phyloP scores from a whole-genome alignment of 2,888 invertebrate genomes.

The Tinea pellionella region DNA sequence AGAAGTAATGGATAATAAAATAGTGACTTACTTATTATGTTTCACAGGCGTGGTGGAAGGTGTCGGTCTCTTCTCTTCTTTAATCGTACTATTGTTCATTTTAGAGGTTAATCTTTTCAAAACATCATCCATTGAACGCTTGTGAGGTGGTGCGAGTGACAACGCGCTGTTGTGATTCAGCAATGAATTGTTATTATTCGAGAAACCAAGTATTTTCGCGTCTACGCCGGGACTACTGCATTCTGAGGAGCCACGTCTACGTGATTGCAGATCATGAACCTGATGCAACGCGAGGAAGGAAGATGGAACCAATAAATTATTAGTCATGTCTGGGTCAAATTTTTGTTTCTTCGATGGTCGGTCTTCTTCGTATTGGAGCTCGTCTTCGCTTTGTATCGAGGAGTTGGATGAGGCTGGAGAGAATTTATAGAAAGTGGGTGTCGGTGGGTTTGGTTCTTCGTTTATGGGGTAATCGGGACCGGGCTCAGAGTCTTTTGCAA shows the following conservation, averaged over 20 bases:
- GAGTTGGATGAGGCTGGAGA: slow-evolving; percentile 59
- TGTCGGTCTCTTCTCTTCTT: slow-evolving; percentile 78
- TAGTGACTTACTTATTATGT: slow-evolving; percentile 58
- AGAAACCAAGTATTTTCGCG: slow-evolving; percentile 73
- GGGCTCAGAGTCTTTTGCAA: slow-evolving; percentile 52
- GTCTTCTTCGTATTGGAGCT: slow-evolving; percentile 70
- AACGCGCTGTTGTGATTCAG: slow-evolving; percentile 71
- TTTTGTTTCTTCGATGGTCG: slow-evolving; percentile 71
- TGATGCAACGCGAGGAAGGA: slow-evolving; percentile 67
- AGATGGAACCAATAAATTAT: slow-evolving; percentile 65
- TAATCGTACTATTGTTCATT: slow-evolving; percentile 81
- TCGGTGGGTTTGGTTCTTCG: slow-evolving; percentile 32
- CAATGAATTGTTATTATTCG: slow-evolving; percentile 74
- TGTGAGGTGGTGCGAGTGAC: slow-evolving; percentile 66
- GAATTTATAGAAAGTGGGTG: slow-evolving; percentile 55
- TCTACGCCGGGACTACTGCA: slow-evolving; percentile 79
- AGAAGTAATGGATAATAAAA: too few relatives aligned
- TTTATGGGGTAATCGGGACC: slow-evolving; percentile 63
- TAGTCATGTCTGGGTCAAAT: slow-evolving; percentile 74
- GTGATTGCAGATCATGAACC: slow-evolving; percentile 61
- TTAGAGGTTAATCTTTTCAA: slow-evolving; percentile 87
- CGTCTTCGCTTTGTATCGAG: slow-evolving; percentile 69
- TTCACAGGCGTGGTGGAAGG: slow-evolving; percentile 76
- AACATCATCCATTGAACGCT: slow-evolving; percentile 92
- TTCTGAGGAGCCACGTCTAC: slow-evolving; percentile 73